A percentile compares a stretch with the other conserved stretches of the same genome.
phyloP scores from a whole-genome alignment of 92 coral and sea anemone genomes.

The Bergia sp. region DNA sequence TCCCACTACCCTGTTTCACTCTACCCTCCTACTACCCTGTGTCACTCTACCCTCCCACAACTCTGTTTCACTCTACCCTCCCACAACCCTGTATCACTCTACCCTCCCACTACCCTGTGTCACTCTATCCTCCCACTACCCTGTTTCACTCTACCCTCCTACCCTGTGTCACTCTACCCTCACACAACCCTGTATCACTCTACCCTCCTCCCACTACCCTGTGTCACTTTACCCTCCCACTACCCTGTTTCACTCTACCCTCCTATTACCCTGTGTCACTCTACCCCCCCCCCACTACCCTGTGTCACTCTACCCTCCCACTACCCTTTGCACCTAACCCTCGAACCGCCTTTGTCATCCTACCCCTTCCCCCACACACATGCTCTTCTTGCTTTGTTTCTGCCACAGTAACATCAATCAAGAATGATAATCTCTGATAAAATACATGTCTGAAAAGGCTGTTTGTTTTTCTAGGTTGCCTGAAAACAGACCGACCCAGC shows the following conservation, averaged over 20 bases:
- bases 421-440: no score
- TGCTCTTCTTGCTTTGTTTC: not conserved
- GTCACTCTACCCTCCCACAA: not conserved
- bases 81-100: not conserved
- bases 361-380: not conserved
- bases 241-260: not conserved
- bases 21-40: no score
- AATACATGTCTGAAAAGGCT: no score
- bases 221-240: not conserved
- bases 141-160: not conserved
- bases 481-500: slow-evolving; percentile 81
- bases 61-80: not conserved
- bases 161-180: not conserved
- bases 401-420: not conserved
- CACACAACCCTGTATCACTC: not conserved
- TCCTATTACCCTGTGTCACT: not conserved
- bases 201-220: not conserved
- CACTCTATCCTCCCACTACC: not conserved
- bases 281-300: not conserved
- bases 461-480: slow-evolving; percentile 61
- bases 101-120: not conserved
- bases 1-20: not conserved
- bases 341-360: not conserved
- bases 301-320: not conserved
- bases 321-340: not conserved